phyloP scores from a whole-genome alignment of 1,140 invertebrate genomes.

The Penaeus vannamei region DNA sequence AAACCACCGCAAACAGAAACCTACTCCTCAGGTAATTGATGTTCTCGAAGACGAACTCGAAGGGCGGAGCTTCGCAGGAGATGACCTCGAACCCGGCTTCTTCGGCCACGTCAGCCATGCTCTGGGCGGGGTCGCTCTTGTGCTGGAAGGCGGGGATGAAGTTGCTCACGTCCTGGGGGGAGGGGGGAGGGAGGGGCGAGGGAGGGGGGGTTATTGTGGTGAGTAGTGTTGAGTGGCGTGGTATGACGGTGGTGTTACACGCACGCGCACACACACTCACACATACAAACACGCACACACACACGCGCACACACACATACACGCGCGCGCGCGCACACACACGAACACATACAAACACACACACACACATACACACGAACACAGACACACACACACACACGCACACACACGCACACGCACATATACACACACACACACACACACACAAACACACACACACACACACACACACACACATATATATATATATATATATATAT shows the following conservation, averaged over 20 bases:
- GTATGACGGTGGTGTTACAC: too few relatives aligned
- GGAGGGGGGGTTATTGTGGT: not conserved
- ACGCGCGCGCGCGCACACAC: too few relatives aligned
- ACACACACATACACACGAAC: too few relatives aligned
- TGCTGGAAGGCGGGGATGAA: slow-evolving; percentile 80
- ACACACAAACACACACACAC: too few relatives aligned
- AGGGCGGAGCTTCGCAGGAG: slow-evolving; percentile 78
- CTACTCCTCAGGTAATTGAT: slow-evolving; percentile 70
- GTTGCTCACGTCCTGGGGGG: slow-evolving; percentile 75
- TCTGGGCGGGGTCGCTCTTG: slow-evolving; percentile 77
- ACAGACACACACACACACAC: too few relatives aligned
- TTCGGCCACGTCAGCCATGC: slow-evolving; percentile 77
- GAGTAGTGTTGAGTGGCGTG: too few relatives aligned
- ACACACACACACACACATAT: too few relatives aligned
- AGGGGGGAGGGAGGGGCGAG: not conserved
- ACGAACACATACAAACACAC: not conserved
- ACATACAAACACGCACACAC: not conserved
- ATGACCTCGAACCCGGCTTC: slow-evolving; percentile 79
- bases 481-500: not conserved
- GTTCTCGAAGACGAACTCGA: slow-evolving; percentile 78
- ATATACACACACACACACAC: not conserved
- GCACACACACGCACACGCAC: not conserved
- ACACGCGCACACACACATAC: not conserved
- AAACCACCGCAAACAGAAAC: not conserved
- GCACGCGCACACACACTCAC: too few relatives aligned